phyloP scores from a whole-genome alignment of 2,797 vertebrate genomes.

The Loriculus beryllinus region DNA sequence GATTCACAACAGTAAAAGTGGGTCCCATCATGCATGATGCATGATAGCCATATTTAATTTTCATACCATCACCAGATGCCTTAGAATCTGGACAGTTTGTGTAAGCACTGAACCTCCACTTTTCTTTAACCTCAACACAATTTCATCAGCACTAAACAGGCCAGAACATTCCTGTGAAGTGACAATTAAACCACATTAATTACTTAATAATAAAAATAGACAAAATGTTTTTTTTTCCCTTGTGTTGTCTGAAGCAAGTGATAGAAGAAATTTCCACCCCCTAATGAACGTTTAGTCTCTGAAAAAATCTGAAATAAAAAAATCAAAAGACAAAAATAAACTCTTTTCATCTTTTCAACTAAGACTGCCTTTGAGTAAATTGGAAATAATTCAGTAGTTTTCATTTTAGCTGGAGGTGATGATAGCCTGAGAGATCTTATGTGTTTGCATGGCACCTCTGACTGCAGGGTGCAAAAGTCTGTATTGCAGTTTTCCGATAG shows the following conservation, averaged over 20 bases:
- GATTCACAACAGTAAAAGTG: constrained; percentile 17
- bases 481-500: neutral
- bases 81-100: constrained; percentile 54
- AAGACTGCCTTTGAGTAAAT: constrained; percentile 14
- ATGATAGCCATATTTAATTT: constrained; percentile 34
- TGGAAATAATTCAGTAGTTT: neutral
- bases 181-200: constrained; percentile 59
- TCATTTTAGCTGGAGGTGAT: constrained; percentile 23
- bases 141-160: constrained; percentile 48
- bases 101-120: neutral
- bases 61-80: constrained; percentile 20
- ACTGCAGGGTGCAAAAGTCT: neutral
- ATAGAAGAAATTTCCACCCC: constrained; percentile 23
- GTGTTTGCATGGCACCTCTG: neutral
- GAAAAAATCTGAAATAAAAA: constrained; percentile 37
- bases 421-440: neutral
- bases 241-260: neutral
- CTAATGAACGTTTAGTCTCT: constrained; percentile 10
- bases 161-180: constrained; percentile 35
- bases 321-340: constrained; percentile 20
- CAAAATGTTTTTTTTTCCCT: neutral
- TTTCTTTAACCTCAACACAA: constrained; percentile 44
- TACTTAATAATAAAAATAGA: constrained; percentile 58
- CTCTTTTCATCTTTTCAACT: neutral
- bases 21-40: neutral